Percentiles rank a stretch among this genome's conserved stretches.
Evolutionary conservation across 2,888 invertebrate species (phyloP).

Genomic region (Sturmia bella): DNA sequence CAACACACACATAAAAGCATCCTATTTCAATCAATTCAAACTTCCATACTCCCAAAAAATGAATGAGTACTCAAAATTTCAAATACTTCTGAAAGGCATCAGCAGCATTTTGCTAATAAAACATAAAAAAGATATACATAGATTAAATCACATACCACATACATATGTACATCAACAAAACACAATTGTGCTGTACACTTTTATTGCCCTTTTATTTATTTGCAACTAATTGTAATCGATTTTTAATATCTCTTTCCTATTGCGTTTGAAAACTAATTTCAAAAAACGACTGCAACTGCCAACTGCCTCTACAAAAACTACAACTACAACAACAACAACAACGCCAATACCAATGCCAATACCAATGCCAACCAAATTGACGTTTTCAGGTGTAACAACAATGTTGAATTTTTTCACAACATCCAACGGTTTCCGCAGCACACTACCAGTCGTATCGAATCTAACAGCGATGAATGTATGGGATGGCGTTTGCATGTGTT

Average conservation of each 20-base stretch:
- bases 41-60: not conserved
- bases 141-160: not conserved
- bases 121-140: not conserved
- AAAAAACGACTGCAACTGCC: constrained; percentile 29
- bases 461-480: constrained; percentile 97
- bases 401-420: constrained; percentile 99
- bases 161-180: constrained; percentile 24
- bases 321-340: constrained; percentile 4
- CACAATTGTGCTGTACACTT: constrained; percentile 28
- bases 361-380: constrained; percentile 55
- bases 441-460: constrained; percentile 96
- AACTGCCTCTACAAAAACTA: constrained; percentile 5
- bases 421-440: constrained; percentile 95
- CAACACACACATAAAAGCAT: not conserved
- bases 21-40: constrained; percentile 12
- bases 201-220: constrained; percentile 28
- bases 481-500: constrained; percentile 98
- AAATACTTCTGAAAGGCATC: constrained; percentile 20
- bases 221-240: constrained; percentile 49
- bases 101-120: constrained; percentile 25
- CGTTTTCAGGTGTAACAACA: constrained; percentile 91
- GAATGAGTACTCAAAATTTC: not conserved
- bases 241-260: constrained; percentile 50
- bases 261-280: not conserved
- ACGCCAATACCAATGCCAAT: not conserved